Evolutionary conservation across 2,888 invertebrate genomes (phyloP), one percentile per base, ranked within the genome.

Genomic region (Pemphredon lugubris): DNA sequence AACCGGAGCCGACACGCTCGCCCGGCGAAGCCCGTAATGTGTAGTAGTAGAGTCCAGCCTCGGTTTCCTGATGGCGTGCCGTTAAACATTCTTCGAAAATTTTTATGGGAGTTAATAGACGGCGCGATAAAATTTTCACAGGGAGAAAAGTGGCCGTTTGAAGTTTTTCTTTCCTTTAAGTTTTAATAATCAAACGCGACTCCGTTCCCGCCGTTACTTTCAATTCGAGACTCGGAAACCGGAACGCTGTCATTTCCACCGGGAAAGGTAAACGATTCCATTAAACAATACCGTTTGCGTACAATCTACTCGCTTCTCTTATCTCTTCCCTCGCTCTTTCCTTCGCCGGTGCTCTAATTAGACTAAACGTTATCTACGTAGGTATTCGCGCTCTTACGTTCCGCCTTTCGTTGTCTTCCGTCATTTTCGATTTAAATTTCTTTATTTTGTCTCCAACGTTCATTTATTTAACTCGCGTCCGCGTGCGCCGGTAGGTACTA

Each of bases 221-320:
- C 47, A 2, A 39, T 39, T 26, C 9, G 40, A 42, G n/a, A 45
- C 18, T 30, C 11, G 26, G 47, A 39, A 58, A 59, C 47, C 26
- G 3, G 48, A 14, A 9, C n/a, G 9, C 20, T 14, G 6, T 14
- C 45, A 9, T 63, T 34, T 16, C 16, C 13, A 13, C 20, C 7
- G n/a, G 39, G 11, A 14, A 57, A 65, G 20, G 47, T 42, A 67
- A 55, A 55, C 54, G 14, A 40, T 37, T 48, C 40, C n/a, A 37
- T 30, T 40, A 54, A 60, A 67, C 53, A 60, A 67, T 67, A 32
- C 54, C 23, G 54, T 45, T 54, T 21, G 45, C 70, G 30, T 65
- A 44, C 67, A 57, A 42, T 55, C 64, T 51, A n/a, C n/a, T n/a
- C n/a, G n/a, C n/a, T n/a, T n/a, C n/a, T n/a, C n/a, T 48, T 39